Conservation (phyloP, 1,140 invertebrate species). For the Anoplophora glabripennis region DNA sequence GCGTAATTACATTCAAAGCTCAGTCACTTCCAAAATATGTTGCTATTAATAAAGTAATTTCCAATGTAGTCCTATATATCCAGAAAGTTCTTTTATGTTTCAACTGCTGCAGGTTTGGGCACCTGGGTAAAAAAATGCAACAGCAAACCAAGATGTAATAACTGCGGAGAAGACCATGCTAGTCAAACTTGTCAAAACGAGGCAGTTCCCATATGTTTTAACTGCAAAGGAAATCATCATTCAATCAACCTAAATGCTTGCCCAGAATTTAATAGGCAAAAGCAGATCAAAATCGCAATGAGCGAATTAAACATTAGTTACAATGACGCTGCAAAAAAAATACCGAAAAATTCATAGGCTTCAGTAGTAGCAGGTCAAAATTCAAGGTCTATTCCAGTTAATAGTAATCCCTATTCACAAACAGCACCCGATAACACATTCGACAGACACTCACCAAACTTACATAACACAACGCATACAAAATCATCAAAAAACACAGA, state of each 20-base stretch:
- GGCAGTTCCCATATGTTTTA: neutral
- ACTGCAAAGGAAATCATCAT: neutral
- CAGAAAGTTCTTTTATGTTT: conserved; percentile 1
- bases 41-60: no score
- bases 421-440: no score
- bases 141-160: neutral
- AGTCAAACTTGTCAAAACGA: neutral
- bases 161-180: neutral
- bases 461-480: no score
- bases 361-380: no score
- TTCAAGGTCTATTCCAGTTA: no score
- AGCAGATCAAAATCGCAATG: conserved; percentile 1
- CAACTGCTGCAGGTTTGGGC: neutral
- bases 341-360: no score
- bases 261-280: neutral
- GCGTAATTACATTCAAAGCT: no score
- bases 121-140: neutral
- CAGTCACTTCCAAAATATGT: no score
- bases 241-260: neutral
- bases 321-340: no score
- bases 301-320: neutral
- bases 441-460: no score
- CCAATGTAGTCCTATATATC: neutral
- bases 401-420: no score
- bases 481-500: no score